Conservation (phyloP, 2,797 vertebrate genomes). For the Acanthornis magna region DNA sequence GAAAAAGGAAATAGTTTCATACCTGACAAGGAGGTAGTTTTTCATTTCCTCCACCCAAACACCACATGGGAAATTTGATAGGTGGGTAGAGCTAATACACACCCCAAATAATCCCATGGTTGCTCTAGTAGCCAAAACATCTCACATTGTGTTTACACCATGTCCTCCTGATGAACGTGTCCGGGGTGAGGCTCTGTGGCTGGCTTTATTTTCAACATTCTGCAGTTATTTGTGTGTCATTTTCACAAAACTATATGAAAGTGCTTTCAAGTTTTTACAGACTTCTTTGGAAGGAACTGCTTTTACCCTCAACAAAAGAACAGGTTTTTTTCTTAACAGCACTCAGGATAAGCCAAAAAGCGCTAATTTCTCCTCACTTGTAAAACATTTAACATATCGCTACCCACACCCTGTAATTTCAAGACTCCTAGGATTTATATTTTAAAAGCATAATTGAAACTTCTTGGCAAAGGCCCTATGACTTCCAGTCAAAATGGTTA, state of each 20-base stretch:
- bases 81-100: background rate
- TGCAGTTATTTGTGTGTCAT: constrained; percentile 9
- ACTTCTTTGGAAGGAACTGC: constrained; percentile 7
- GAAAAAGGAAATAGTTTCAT: constrained; percentile 45
- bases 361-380: constrained; percentile 60
- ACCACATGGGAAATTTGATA: constrained; percentile 19
- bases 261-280: constrained; percentile 17
- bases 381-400: constrained; percentile 65
- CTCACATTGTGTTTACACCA: background rate
- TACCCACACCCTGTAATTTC: constrained; percentile 67
- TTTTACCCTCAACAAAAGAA: constrained; percentile 48
- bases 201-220: constrained; percentile 9
- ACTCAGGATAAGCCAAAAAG: constrained; percentile 48
- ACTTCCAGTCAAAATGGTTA: constrained; percentile 49
- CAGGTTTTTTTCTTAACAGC: constrained; percentile 45
- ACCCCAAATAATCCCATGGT: background rate
- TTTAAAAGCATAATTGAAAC: constrained; percentile 68
- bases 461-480: constrained; percentile 51
- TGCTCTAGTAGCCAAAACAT: constrained; percentile 7
- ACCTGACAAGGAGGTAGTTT: constrained; percentile 23
- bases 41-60: constrained; percentile 38
- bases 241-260: constrained; percentile 25
- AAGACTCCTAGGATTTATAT: constrained; percentile 59
- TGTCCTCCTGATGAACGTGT: background rate
- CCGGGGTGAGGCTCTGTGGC: constrained; percentile 25